These are phyloP conservation scores for Leptinotarsa texana DNA, from an alignment of 1,140 invertebrate species.

Conservation along the genomic window DNA sequence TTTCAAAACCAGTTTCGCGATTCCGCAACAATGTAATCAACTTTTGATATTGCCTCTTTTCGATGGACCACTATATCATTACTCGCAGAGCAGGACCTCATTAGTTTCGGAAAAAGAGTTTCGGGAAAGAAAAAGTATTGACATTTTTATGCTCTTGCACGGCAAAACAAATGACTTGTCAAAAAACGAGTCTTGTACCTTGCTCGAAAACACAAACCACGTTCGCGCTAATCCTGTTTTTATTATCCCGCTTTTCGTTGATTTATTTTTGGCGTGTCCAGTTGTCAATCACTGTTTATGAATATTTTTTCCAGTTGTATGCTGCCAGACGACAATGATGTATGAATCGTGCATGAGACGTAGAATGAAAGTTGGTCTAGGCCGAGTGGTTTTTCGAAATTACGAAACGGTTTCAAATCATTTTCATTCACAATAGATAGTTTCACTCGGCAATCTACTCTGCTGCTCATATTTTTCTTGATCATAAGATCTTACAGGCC, in stretches of 20 bases:
- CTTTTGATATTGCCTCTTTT: constrained; percentile 14
- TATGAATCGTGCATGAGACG: neutral
- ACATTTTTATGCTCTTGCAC: constrained; percentile 17
- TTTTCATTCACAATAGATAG: no score
- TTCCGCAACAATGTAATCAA: constrained; percentile 22
- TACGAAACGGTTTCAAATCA: no score
- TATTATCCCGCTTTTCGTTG: neutral
- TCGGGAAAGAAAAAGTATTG: constrained; percentile 1
- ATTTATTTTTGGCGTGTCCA: constrained; percentile 1
- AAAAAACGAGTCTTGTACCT: constrained; percentile 17
- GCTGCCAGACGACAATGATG: neutral
- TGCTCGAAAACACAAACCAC: constrained; percentile 6
- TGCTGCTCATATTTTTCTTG: no score
- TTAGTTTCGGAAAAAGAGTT: neutral
- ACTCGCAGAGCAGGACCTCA: neutral
- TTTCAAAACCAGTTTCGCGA: constrained; percentile 3
- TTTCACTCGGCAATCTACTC: no score
- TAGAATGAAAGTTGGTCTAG: no score
- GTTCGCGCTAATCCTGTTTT: constrained; percentile 12
- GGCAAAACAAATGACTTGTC: constrained; percentile 21
- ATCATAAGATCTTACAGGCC: no score
- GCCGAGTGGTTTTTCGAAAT: no score
- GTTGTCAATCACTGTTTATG: constrained; percentile 4
- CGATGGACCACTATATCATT: constrained; percentile 3
- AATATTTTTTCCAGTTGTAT: neutral